These are phyloP conservation scores for Drosophila paucipuncta DNA, from an alignment of 2,888 invertebrate genomes.

Conservation along the genomic window DNA sequence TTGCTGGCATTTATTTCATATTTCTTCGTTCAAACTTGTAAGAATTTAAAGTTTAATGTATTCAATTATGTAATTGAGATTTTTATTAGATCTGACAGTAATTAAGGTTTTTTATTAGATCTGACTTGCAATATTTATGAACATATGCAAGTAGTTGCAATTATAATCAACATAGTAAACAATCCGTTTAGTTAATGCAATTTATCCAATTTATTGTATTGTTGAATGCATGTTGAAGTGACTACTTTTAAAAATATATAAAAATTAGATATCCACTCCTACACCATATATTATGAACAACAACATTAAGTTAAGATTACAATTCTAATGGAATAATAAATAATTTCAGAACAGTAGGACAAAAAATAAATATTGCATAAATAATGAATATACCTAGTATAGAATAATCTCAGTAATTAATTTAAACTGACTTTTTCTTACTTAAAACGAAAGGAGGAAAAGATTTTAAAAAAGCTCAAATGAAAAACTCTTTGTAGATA, in stretches of 20 bases:
- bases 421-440: background rate
- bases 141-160: background rate
- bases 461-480: background rate
- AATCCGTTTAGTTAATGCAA: background rate
- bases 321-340: background rate
- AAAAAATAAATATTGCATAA: background rate
- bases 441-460: background rate
- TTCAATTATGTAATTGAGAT: background rate
- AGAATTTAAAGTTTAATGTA: too few relatives aligned
- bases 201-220: background rate
- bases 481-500: background rate
- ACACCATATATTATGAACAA: background rate
- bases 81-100: too few relatives aligned
- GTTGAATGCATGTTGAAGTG: too few relatives aligned
- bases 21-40: background rate
- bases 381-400: background rate
- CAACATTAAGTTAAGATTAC: background rate
- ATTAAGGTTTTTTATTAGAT: background rate
- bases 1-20: background rate
- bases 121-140: background rate
- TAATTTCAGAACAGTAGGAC: background rate
- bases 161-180: background rate
- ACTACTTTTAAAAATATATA: background rate
- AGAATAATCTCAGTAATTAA: background rate
- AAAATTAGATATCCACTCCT: background rate